Evolutionary conservation across 2,113 vertebrate species (phyloP), one percentile per base, ranked within the genome.

Genomic region (Sitta europaea): DNA sequence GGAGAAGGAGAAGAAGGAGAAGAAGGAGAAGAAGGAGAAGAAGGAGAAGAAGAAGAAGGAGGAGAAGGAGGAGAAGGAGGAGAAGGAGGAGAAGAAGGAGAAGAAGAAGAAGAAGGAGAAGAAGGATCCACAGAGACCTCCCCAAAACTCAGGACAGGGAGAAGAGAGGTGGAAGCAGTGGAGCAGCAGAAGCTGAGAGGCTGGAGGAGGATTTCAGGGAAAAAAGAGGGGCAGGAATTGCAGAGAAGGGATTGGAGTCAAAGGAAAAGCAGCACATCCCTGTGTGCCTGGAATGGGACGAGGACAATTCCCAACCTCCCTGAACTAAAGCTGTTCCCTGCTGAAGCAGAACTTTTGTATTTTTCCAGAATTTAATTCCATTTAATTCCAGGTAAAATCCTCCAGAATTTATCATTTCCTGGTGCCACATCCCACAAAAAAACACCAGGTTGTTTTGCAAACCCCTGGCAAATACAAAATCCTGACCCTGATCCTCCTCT

Each of bases 241-340:
- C 43, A 11, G 50, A 40, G 23, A n/a, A n/a, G 16, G 74, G 31
- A 21, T 3, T 1, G 58, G 27, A 48, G 13, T 8, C 36, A 10
- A 51, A 75, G 91, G 57, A 31, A 22, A 57, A 91, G 70, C 4
- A 62, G 45, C 28, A 0, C 43, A 4, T 40, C 43, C 54, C 72
- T 28, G 45, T 0, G 62, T 1, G 50, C 11, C 2, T 1, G 36
- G 21, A 35, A 45, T 5, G 51, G 0, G 28, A 9, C 2, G 3
- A 8, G 57, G 45, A 54, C 14, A 61, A 40, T n/a, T 13, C 90
- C 74, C 0, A 3, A 20, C 12, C 59, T 54, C 2, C 1, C 9
- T 2, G 4, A 59, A 18, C 13, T 15, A 5, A 27, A 1, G 31
- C 38, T 2, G 2, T 12, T 25, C 35, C 50, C 45, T 2, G 4